phyloP scores from a whole-genome alignment of 2,113 vertebrate species.

The Acrocephalus kingi region DNA sequence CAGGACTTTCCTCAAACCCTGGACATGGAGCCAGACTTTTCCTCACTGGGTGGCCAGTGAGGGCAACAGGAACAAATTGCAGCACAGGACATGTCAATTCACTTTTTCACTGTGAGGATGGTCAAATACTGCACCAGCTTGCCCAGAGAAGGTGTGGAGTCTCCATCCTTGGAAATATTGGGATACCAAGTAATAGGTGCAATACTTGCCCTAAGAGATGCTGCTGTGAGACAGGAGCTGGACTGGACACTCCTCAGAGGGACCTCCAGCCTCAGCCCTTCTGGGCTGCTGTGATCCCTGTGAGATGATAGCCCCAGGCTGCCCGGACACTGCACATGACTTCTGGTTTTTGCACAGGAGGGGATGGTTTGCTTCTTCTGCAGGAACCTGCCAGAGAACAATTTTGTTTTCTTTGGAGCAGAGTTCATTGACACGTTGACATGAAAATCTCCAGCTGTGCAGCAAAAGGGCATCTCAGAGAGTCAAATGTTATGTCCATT shows the following conservation, averaged over 20 bases:
- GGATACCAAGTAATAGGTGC: background rate
- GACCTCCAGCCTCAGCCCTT: background rate
- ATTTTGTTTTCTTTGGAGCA: background rate
- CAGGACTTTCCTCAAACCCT: background rate
- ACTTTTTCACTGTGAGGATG: background rate
- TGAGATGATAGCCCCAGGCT: background rate
- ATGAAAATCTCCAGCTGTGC: background rate
- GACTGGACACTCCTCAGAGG: background rate
- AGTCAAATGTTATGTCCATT: background rate
- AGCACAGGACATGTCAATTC: background rate
- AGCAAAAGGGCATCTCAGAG: background rate
- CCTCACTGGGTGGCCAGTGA: background rate
- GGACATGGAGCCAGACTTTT: background rate
- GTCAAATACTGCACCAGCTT: background rate
- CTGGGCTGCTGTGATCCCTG: background rate
- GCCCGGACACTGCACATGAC: background rate
- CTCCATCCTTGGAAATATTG: background rate
- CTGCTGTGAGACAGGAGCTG: background rate
- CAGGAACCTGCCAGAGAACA: background rate
- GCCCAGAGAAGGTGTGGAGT: background rate
- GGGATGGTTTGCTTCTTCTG: background rate
- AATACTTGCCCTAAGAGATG: background rate
- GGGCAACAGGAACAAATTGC: background rate
- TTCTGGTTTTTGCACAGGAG: background rate
- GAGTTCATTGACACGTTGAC: background rate